Evolutionary conservation across 64 coral and sea anemone species (phyloP).

Genomic region (Porites lutea): DNA sequence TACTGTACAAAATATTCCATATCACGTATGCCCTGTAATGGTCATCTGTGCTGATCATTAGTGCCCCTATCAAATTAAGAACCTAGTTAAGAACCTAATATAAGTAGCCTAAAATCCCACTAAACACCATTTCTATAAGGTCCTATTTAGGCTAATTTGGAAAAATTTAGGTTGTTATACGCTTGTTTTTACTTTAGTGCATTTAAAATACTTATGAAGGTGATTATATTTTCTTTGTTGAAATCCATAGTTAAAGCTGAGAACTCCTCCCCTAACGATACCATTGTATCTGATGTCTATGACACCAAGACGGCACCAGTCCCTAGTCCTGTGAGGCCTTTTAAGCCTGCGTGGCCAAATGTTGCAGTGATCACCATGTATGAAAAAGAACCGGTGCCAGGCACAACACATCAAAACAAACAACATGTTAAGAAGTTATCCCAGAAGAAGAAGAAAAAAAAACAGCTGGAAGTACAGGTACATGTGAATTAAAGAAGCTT

Average conservation of each 20-base stretch:
- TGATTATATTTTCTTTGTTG: not conserved
- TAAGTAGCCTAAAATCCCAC: too few relatives aligned
- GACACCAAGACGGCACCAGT: not conserved
- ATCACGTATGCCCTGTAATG: too few relatives aligned
- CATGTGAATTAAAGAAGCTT: too few relatives aligned
- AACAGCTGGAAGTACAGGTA: slow-evolving; percentile 59
- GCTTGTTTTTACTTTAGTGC: too few relatives aligned
- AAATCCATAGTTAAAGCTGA: slow-evolving; percentile 5
- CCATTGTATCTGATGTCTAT: slow-evolving; percentile 1
- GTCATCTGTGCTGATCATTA: too few relatives aligned
- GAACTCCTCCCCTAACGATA: not conserved
- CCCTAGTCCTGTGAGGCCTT: slow-evolving; percentile 29
- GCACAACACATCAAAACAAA: slow-evolving; percentile 14
- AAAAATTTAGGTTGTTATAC: too few relatives aligned
- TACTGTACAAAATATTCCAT: too few relatives aligned
- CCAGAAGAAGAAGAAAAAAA: slow-evolving; percentile 27
- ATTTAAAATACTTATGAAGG: not conserved
- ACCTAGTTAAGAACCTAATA: too few relatives aligned
- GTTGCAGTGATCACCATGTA: slow-evolving; percentile 71
- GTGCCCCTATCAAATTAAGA: too few relatives aligned
- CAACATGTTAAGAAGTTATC: slow-evolving; percentile 36
- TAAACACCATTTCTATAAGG: too few relatives aligned
- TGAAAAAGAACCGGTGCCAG: slow-evolving; percentile 26
- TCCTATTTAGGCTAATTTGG: too few relatives aligned
- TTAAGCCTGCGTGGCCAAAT: slow-evolving; percentile 35